Base-by-base conservation (phyloP, 2,113 vertebrate species). In the Ardeotis arabs region DNA sequence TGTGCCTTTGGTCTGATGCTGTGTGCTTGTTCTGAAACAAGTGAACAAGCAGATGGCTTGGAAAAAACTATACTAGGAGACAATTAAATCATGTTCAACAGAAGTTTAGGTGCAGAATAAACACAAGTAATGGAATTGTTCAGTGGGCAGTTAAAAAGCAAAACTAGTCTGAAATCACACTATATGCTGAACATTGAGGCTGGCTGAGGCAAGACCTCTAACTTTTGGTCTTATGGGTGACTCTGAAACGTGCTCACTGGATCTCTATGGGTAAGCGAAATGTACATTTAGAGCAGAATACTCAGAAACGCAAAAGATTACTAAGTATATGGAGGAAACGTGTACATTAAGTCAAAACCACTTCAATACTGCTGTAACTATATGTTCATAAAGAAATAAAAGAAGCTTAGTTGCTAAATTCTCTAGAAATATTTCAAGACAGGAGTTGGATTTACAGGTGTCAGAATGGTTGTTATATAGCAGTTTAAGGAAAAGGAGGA, bases 211-310 rank as follows among this genome's bases (percentile, higher is more conserved):
- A 58, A 70, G 56, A 47, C 18, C 2, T 69, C 52, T 45, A 11
- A 12, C 8, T 60, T 67, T 74, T 79, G 29, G 19, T 69, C 33
- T 53, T 70, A 24, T 2, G 7, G 12, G 7, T 70, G 39, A 37
- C 47, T 72, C 37, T 3, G 3, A 66, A 76, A 18, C 28, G 56
- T 21, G 19, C 14, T 55, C 1, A 5, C 31, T 52, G 49, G 8
- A 59, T 59, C 25, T 52, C 33, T 82, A 53, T 17, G 13, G 22
- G 41, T 63, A 62, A 77, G 21, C 35, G 68, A 41, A 64, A 68
- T 28, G 15, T 2, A 0, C 2, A 1, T 22, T 78, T 63, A 72
- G 27, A 72, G 25, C 7, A 2, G 21, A 63, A 58, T n/a, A 8
- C 33, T 92, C 66, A 75, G 85, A 33, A 58, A 62, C 78, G 18